phyloP scores from a whole-genome alignment of 1,140 invertebrate genomes.

The Drosophila ogumai region DNA sequence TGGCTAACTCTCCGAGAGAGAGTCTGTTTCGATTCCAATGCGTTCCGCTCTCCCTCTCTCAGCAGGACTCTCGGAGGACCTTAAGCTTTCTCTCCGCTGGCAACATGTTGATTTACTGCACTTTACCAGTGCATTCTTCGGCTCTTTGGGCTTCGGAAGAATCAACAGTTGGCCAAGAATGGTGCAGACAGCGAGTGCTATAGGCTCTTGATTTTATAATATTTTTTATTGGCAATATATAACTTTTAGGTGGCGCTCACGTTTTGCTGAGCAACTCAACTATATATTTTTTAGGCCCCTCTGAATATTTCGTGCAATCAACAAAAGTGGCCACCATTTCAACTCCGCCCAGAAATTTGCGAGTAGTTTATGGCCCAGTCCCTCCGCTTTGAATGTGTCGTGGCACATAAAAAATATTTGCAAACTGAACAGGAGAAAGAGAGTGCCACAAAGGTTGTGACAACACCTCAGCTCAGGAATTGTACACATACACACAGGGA shows the following conservation, averaged over 20 bases:
- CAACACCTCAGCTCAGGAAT: constrained; percentile 46
- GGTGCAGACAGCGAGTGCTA: constrained; percentile 8
- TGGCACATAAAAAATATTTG: constrained; percentile 46
- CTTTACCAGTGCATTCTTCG: constrained; percentile 22
- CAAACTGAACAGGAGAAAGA: constrained; percentile 5
- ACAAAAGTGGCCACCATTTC: constrained; percentile 54
- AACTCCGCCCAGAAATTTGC: constrained; percentile 4
- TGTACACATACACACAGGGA: constrained; percentile 21
- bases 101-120: constrained; percentile 69
- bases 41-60: constrained; percentile 46
- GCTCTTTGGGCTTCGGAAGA: constrained; percentile 2
- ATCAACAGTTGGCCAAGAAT: constrained; percentile 67
- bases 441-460: constrained; percentile 32
- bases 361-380: constrained; percentile 40
- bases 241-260: constrained; percentile 6
- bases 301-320: constrained; percentile 52
- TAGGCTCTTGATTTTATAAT: constrained; percentile 15
- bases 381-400: constrained; percentile 27
- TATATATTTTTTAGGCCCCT: constrained; percentile 22
- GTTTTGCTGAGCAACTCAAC: constrained; percentile 2
- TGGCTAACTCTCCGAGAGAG: constrained; percentile 29
- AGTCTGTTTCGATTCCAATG: constrained; percentile 50
- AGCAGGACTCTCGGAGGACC: neutral
- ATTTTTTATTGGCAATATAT: constrained; percentile 12
- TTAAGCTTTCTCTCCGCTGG: constrained; percentile 12